Evolutionary conservation across 1,140 invertebrate species (phyloP).

Genomic region (Octopus sinensis): DNA sequence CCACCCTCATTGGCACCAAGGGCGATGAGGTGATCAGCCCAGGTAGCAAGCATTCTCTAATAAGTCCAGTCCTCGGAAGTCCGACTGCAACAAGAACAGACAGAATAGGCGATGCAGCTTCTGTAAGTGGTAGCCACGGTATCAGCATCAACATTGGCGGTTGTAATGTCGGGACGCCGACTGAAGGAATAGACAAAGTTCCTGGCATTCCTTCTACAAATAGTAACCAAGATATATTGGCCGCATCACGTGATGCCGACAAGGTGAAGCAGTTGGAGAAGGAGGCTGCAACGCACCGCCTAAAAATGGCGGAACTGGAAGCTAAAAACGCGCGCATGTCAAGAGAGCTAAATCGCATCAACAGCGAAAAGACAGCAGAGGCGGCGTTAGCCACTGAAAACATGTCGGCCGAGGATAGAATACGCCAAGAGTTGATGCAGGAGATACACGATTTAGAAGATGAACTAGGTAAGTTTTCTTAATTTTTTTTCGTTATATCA

Average conservation of each 20-base stretch:
- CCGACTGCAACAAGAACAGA: neutral
- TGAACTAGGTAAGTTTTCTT: slow-evolving; percentile 47
- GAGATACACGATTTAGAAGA: slow-evolving; percentile 50
- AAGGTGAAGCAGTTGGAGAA: slow-evolving; percentile 27
- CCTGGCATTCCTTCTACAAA: slow-evolving; percentile 19
- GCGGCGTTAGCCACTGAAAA: slow-evolving; percentile 14
- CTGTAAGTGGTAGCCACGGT: slow-evolving; percentile 1
- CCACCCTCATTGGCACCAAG: neutral
- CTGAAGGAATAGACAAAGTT: slow-evolving; percentile 1
- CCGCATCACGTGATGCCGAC: slow-evolving; percentile 42
- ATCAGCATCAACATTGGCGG: slow-evolving; percentile 16
- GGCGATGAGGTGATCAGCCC: neutral
- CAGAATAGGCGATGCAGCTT: neutral
- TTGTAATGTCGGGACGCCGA: slow-evolving; percentile 26
- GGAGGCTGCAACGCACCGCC: slow-evolving; percentile 25
- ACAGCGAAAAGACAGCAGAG: neutral
- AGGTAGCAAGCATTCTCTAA: neutral
- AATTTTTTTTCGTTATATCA: neutral
- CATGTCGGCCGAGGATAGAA: neutral
- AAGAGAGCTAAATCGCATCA: slow-evolving; percentile 12
- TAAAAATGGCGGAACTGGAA: slow-evolving; percentile 34
- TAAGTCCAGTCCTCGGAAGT: neutral
- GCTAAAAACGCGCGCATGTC: slow-evolving; percentile 22
- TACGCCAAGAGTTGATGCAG: slow-evolving; percentile 33
- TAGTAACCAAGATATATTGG: slow-evolving; percentile 38